Conservation (phyloP, 2,113 vertebrate genomes). For the Limanda limanda region DNA sequence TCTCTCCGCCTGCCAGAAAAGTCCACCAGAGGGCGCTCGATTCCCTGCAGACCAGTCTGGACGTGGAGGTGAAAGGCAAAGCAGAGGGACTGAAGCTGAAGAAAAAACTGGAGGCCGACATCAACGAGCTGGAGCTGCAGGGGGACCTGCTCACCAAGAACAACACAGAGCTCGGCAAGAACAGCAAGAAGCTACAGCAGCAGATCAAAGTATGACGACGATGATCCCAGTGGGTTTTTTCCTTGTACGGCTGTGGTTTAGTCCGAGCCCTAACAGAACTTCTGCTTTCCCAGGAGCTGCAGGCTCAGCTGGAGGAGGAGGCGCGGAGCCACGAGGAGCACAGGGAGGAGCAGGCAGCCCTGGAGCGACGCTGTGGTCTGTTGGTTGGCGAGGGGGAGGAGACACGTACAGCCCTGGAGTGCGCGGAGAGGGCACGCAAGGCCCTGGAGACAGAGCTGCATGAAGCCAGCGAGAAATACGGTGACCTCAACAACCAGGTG, state of each 20-base stretch:
- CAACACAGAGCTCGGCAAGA: constrained; percentile 81
- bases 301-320: constrained; percentile 85
- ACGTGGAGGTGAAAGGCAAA: constrained; percentile 80
- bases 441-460: constrained; percentile 79
- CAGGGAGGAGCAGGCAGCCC: constrained; percentile 75
- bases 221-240: too few species aligned
- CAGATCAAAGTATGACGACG: constrained; percentile 79
- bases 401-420: constrained; percentile 69
- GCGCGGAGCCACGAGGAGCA: constrained; percentile 72
- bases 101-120: constrained; percentile 82
- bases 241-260: neutral
- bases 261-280: neutral
- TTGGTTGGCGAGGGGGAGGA: constrained; percentile 77
- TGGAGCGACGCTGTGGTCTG: constrained; percentile 80
- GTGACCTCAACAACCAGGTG: constrained; percentile 84
- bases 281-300: constrained; percentile 75
- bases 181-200: constrained; percentile 82
- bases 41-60: constrained; percentile 82
- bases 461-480: constrained; percentile 78
- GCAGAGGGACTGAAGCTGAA: constrained; percentile 79
- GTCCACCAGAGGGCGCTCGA: constrained; percentile 83
- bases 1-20: constrained; percentile 68
- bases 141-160: constrained; percentile 81
- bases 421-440: constrained; percentile 76
- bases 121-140: constrained; percentile 82